Base-by-base conservation (phyloP, 2,888 invertebrate species). In the Tetanocera ferruginea region DNA sequence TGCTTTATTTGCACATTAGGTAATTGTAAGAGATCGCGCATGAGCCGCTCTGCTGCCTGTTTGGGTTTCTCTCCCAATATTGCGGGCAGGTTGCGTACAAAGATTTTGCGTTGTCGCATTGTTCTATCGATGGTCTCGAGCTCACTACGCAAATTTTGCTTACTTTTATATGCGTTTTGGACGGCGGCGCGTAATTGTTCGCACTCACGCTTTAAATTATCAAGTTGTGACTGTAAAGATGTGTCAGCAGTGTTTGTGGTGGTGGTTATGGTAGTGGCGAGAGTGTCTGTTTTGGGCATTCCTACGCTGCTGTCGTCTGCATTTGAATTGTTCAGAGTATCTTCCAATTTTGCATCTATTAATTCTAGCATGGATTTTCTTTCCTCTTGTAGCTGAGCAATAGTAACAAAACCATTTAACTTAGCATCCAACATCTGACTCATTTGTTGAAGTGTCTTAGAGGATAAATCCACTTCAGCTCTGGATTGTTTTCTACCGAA, bases 91-190 rank as follows among this genome's bases (percentile, higher is more conserved):
- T 83, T 82, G 72, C 79, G 80, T 67, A 83, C 77, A 69, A 83
- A 79, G 5, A 83, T 52, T 66, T 80, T 81, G 11, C 78, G 78
- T 11, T 80, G 79, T 19, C 80, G 81, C 19, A 83, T 57, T n/a
- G 77, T 11, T 72, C 77, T 80, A 43, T 83, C 82, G 11, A 83
- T 74, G 1, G 73, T 66, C 49, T 82, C 77, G 19, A 83, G 51
- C 79, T 83, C 82, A n/a, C 74, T 76, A 52, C 81, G 82, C 0
- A 83, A 37, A 55, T 79, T 80, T 8, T 76, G 70, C 69, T 81
- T 83, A 52, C 82, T 80, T 3, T 78, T 77, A 25, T 80, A 78
- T 1, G 79, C 64, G 14, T 78, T 78, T 64, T 76, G 60, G 9
- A 79, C 52, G 1, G 78, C 78, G 1, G 43, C 55, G 34, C 82